Percentiles rank a stretch among this genome's conserved stretches.
Evolutionary conservation across 2,113 vertebrate genomes (phyloP).

Genomic region (Silurus meridionalis): DNA sequence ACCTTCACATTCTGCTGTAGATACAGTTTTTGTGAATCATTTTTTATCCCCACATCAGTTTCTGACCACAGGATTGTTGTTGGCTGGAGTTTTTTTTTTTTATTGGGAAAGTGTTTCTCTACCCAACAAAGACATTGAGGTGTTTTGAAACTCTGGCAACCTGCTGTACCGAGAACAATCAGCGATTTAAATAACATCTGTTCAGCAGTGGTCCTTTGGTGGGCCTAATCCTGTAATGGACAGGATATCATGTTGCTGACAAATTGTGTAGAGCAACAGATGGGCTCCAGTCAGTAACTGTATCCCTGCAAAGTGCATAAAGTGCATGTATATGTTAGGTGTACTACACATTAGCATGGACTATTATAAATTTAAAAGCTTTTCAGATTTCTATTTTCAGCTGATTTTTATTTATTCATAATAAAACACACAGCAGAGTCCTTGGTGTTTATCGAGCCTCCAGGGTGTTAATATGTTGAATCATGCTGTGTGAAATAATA

Average conservation of each 20-base stretch:
- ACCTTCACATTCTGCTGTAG: neutral
- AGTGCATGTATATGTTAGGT: neutral
- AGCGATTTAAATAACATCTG: neutral
- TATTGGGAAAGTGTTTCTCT: neutral
- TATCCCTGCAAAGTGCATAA: neutral
- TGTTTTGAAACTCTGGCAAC: neutral
- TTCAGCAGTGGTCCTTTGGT: neutral
- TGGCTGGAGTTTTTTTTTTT: neutral
- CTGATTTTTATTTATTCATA: neutral
- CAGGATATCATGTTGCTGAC: neutral
- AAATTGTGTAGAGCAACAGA: conserved; percentile 11
- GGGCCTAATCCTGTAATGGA: neutral
- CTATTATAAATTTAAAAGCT: neutral
- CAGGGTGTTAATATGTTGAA: neutral
- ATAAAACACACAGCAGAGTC: neutral
- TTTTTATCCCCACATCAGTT: neutral
- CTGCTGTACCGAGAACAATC: neutral
- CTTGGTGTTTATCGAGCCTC: neutral
- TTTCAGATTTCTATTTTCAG: neutral
- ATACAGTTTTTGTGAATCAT: neutral
- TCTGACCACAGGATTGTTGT: neutral
- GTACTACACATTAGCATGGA: neutral
- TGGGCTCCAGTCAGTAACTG: neutral
- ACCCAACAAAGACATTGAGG: neutral
- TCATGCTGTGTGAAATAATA: conserved; percentile 9